These are phyloP conservation scores for Kradibia gibbosae DNA, from an alignment of 1,140 invertebrate species.

Conservation along the genomic window DNA sequence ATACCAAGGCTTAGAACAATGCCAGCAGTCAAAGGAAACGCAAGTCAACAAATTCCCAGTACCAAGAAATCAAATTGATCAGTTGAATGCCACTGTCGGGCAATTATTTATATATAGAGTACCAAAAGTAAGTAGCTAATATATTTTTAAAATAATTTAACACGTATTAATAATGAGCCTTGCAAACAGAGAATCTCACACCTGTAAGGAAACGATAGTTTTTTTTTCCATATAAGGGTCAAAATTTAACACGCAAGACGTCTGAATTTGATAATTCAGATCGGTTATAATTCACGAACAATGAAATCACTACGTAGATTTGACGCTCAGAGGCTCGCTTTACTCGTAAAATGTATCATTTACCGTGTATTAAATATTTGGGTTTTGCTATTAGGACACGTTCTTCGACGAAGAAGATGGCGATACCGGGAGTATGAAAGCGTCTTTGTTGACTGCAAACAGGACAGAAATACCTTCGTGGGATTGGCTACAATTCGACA, in stretches of 20 bases:
- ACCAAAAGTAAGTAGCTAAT: slow-evolving; percentile 76
- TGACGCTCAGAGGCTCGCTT: too few species aligned
- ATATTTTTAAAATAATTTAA: not conserved
- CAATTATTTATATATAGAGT: slow-evolving; percentile 86
- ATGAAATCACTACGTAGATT: too few species aligned
- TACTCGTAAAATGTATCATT: too few species aligned
- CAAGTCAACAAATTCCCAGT: slow-evolving; percentile 80
- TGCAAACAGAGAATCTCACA: too few species aligned
- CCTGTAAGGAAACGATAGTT: too few species aligned
- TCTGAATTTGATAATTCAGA: too few species aligned
- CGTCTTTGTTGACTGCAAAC: slow-evolving; percentile 83
- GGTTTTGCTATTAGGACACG: slow-evolving; percentile 77
- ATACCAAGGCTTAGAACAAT: slow-evolving; percentile 77
- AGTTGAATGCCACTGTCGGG: slow-evolving; percentile 84
- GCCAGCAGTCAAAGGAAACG: slow-evolving; percentile 73
- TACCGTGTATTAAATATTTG: not conserved
- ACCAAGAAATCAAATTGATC: slow-evolving; percentile 87
- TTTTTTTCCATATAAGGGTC: too few species aligned
- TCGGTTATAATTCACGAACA: too few species aligned
- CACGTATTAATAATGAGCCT: too few species aligned
- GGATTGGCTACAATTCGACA: slow-evolving; percentile 93
- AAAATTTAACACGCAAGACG: too few species aligned
- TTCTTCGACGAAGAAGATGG: slow-evolving; percentile 93
- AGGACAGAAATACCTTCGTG: slow-evolving; percentile 77
- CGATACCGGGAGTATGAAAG: slow-evolving; percentile 80